Base-by-base conservation (phyloP, 2,888 invertebrate species). In the Sesamia inferens region DNA sequence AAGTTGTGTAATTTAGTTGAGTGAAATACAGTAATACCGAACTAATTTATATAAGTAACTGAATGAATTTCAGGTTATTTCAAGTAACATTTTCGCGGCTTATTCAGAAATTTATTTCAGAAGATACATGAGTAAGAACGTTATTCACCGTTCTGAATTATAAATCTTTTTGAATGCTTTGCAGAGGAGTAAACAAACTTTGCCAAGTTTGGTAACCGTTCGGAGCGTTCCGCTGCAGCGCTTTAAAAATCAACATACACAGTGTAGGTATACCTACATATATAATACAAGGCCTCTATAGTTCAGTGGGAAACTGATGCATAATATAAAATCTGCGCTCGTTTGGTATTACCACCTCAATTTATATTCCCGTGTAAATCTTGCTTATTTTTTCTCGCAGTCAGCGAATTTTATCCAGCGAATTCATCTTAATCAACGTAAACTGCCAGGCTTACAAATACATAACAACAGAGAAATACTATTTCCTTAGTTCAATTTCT, bases 261-360 rank as follows among this genome's bases (percentile, higher is more conserved):
- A 42, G n/a, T 59, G 44, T 71, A n/a, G n/a, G n/a, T n/a, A n/a
- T n/a, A 51, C 47, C 24, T 67, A 65, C 66, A 69, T 55, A 66
- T 48, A 63, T 51, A 44, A 44, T 22, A 71, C 59, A 62, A 13
- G 61, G 31, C 57, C 55, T 48, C 55, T 67, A 63, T 76, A 82
- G 70, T 66, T 76, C 74, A 77, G 78, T 73, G 39, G 71, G 73
- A 65, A 74, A 77, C 70, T 75, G 78, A 76, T 82, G 85, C 76
- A 86, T 85, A 79, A 85, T 81, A 85, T 74, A 82, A 87, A 85
- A 87, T 86, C 81, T 83, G 78, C 59, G 82, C 81, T 76, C 75
- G 78, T 68, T 73, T 71, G 77, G 76, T 79, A 79, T 83, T 83
- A 81, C 78, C 71, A 79, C 77, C 76, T 82, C 78, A 76, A 87